Conservation (phyloP, 2,113 vertebrate species). For the Gallinago undulata region DNA sequence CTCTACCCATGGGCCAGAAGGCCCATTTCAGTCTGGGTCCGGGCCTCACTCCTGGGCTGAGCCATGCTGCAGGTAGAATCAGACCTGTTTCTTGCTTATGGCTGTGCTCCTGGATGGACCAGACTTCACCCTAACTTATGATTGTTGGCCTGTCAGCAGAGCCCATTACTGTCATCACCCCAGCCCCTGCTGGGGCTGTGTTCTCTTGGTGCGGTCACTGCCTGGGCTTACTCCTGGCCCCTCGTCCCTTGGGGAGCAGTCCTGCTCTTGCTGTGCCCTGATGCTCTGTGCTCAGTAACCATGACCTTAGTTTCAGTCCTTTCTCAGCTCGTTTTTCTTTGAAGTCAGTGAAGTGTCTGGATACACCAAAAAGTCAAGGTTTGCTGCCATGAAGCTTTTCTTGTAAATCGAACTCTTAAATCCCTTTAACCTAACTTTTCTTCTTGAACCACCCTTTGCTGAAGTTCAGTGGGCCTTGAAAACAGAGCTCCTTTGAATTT, state of each 20-base stretch:
- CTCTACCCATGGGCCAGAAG: not conserved
- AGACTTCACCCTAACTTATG: rapidly evolving
- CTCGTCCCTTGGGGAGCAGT: not conserved
- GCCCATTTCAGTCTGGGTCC: not conserved
- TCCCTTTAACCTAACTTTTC: not conserved
- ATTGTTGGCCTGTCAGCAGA: not conserved
- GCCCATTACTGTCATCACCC: not conserved
- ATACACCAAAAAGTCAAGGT: not conserved
- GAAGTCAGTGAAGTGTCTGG: not conserved
- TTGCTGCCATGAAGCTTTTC: not conserved
- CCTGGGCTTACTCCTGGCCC: not conserved
- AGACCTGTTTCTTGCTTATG: not conserved
- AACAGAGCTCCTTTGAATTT: not conserved
- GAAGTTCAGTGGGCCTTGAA: not conserved
- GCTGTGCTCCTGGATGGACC: not conserved
- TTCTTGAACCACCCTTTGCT: not conserved
- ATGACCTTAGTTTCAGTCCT: not conserved
- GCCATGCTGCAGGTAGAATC: not conserved
- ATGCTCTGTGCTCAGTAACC: not conserved
- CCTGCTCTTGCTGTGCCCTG: not conserved
- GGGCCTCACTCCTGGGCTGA: not conserved
- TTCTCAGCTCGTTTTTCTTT: not conserved
- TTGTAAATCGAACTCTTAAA: not conserved
- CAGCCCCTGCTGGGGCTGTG: not conserved
- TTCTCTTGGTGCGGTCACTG: not conserved